Percentiles rank a stretch among this genome's conserved stretches.
These are phyloP conservation scores for Bombus fervidus DNA, from an alignment of 1,140 invertebrate genomes.

Conservation along the genomic window DNA sequence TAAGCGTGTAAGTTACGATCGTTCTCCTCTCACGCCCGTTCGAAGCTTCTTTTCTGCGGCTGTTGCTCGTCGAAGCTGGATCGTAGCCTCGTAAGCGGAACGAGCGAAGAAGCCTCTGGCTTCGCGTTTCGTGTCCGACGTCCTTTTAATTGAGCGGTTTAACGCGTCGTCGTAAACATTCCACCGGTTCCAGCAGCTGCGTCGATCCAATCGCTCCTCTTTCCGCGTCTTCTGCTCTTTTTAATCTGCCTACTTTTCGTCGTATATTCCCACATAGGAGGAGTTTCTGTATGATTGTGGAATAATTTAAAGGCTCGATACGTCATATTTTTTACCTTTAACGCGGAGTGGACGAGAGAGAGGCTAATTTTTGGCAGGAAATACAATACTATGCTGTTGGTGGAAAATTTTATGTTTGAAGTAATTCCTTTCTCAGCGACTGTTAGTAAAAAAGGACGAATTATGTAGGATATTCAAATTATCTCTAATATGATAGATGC, in stretches of 20 bases:
- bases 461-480: too few species aligned
- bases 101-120: constrained; percentile 7
- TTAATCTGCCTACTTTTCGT: background rate
- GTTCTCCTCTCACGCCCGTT: background rate
- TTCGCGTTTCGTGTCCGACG: constrained; percentile 33
- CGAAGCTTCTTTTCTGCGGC: background rate
- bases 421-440: too few species aligned
- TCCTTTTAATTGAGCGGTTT: constrained; percentile 67
- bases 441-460: too few species aligned
- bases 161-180: constrained; percentile 63
- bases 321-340: too few species aligned
- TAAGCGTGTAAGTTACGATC: constrained; percentile 63
- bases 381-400: too few species aligned
- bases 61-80: background rate
- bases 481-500: too few species aligned
- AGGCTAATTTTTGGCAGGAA: too few species aligned
- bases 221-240: background rate
- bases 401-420: too few species aligned
- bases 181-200: constrained; percentile 52
- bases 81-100: background rate
- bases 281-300: too few species aligned
- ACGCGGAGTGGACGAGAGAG: too few species aligned
- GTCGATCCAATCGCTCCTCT: constrained; percentile 1
- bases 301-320: too few species aligned
- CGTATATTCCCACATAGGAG: background rate